phyloP scores from a whole-genome alignment of 2,888 invertebrate species.

The Orchesella flavescens region DNA sequence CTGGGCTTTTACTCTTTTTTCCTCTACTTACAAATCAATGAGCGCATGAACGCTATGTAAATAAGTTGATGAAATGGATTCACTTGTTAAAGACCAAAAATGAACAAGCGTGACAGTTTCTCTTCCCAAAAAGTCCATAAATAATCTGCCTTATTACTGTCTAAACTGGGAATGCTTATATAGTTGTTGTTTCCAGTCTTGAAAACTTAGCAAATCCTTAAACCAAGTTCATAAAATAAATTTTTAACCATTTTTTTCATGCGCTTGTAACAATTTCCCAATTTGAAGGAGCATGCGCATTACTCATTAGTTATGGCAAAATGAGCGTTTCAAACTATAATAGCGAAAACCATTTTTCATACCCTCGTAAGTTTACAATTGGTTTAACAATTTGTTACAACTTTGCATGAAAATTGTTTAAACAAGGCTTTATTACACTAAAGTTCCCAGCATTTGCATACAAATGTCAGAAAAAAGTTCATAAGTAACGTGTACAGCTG shows the following conservation, averaged over 20 bases:
- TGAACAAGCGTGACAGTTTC: constrained; percentile 53
- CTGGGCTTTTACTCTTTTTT: no score
- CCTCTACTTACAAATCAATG: constrained; percentile 9
- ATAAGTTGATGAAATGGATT: constrained; percentile 46
- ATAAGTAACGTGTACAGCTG: constrained; percentile 36
- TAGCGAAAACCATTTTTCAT: no score
- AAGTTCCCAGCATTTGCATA: constrained; percentile 61
- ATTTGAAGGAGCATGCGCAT: no score
- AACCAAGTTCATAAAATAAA: no score
- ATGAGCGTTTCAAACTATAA: no score
- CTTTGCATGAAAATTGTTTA: constrained; percentile 37
- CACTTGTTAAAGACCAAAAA: constrained; percentile 42
- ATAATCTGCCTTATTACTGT: constrained; percentile 43
- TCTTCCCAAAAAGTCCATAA: constrained; percentile 45
- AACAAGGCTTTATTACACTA: constrained; percentile 57
- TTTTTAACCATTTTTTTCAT: no score
- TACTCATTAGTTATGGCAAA: no score
- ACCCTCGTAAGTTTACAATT: constrained; percentile 31
- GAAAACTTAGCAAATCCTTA: no score
- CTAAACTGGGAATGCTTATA: no score
- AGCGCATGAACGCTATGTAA: background rate
- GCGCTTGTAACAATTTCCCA: no score
- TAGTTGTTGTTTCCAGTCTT: no score
- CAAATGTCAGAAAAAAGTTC: constrained; percentile 51
- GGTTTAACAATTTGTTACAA: constrained; percentile 52